Base-by-base conservation (phyloP, 2,113 vertebrate species). In the Pyxicephalus adspersus region DNA sequence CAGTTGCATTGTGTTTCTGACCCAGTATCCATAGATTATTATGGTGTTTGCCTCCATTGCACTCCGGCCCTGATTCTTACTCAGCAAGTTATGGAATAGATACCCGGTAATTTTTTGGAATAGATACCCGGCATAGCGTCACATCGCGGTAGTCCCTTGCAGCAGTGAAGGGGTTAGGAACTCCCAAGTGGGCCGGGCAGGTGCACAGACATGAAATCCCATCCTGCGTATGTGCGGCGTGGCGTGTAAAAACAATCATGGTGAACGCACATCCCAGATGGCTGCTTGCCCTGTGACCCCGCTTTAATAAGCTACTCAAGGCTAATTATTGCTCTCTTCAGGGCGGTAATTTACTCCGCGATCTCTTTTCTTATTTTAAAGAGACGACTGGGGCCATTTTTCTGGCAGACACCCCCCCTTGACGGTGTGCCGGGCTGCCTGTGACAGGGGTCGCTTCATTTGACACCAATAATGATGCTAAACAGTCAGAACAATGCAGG, bases 221-320 rank as follows among this genome's bases (percentile, higher is more conserved):
- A 93, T 92, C 88, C 89, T 88, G 38, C 38, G 9, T 9, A 9
- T 5, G 34, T 45, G 38, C 8, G 38, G 19, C 84, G 81, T 93
- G 89, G 89, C 88, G 92, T 91, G 92, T 91, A 92, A 92, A 91
- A 92, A 91, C 92, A 93, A 92, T 94, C 87, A 85, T 89, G 88
- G 91, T 89, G 91, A 91, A 87, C 83, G 87, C 88, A 92, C 91
- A 92, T 94, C 92, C 93, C 93, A 94, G 92, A 93, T 94, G 93
- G 93, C 92, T 91, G 90, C 89, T 93, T 94, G 93, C 90, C 93
- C 92, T 93, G 90, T 93, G 92, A 90, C 90, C 92, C 91, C 90
- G 91, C 92, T 93, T 93, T 94, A 94, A 94, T 94, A 94, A 93
- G 90, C 92, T 92, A 92, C 92, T 94, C 94, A 94, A 88, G 90